phyloP scores from a whole-genome alignment of 92 coral and sea anemone species.

The Heliopora coerulea region DNA sequence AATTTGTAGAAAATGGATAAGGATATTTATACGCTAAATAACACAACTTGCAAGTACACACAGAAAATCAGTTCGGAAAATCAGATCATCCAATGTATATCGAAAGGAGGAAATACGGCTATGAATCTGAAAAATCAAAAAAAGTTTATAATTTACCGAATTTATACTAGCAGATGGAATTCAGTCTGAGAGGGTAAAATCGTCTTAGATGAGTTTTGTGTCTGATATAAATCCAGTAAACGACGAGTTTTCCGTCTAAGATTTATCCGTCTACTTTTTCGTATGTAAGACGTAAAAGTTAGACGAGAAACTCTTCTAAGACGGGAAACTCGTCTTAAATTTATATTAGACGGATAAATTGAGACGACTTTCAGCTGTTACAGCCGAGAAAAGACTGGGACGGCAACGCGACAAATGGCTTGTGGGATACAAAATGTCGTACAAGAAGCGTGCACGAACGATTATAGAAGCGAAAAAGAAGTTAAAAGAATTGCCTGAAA shows the following conservation, averaged over 20 bases:
- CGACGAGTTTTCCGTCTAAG: background rate
- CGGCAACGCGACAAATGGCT: background rate
- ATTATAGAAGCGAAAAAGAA: background rate
- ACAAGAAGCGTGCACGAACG: constrained; percentile 13
- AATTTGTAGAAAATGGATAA: no score
- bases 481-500: background rate
- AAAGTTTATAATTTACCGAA: no score
- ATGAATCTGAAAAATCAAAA: no score
- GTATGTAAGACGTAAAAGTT: background rate
- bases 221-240: constrained; percentile 8
- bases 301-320: constrained; percentile 5
- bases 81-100: no score
- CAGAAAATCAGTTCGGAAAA: no score
- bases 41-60: no score
- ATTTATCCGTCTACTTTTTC: constrained; percentile 4
- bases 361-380: background rate
- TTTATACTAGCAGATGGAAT: no score
- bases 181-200: background rate
- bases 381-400: background rate
- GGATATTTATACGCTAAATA: no score
- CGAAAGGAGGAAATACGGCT: no score
- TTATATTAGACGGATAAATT: constrained; percentile 14
- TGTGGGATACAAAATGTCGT: constrained; percentile 26
- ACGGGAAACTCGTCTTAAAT: constrained; percentile 29
- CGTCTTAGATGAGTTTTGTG: background rate